Evolutionary conservation across 2,888 invertebrate genomes (phyloP), one percentile per base, ranked within the genome.

Genomic region (Erebia ligea): DNA sequence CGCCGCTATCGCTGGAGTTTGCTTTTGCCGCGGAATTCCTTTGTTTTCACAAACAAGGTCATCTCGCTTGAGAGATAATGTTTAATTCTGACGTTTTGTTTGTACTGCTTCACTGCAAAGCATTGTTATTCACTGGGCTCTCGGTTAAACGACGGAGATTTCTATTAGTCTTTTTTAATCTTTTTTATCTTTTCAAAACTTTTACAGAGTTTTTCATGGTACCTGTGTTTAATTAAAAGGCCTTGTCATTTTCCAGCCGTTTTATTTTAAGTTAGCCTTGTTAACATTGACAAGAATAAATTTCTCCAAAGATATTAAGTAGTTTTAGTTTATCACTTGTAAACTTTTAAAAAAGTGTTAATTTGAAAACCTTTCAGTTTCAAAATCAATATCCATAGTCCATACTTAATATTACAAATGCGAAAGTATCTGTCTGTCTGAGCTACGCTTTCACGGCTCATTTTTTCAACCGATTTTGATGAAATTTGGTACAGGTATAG

Each of bases 41-140:
- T 66, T 66, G 21, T 66, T 54, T 65, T 65, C 15, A 42, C 34
- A 13, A 17, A 65, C 54, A 65, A 65, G 65, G 65, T 65, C 65
- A 65, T 42, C 25, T 65, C 40, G 42, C 1, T 66, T 8, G 52
- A 19, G 52, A 64, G 52, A 64, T 64, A 64, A 64, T 64, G 50
- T 64, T 64, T 52, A 50, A n/a, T 34, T 64, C 17, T 64, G 25
- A 61, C 25, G 40, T 54, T 64, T 54, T 54, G 64, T 64, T 64
- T 64, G 54, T 19, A 34, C 63, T 17, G 11, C 50, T 64, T 64
- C 61, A 9, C 54, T 52, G 52, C 54, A 64, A 54, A 54, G 54
- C 64, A 40, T 54, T 64, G 52, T 52, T 8, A 64, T 52, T 34
- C 13, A 64, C 52, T 54, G 17, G 40, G 40, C 62, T 8, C 45